These are phyloP conservation scores for Heloderma charlesbogerti DNA, from an alignment of 2,113 vertebrate genomes.

Conservation along the genomic window DNA sequence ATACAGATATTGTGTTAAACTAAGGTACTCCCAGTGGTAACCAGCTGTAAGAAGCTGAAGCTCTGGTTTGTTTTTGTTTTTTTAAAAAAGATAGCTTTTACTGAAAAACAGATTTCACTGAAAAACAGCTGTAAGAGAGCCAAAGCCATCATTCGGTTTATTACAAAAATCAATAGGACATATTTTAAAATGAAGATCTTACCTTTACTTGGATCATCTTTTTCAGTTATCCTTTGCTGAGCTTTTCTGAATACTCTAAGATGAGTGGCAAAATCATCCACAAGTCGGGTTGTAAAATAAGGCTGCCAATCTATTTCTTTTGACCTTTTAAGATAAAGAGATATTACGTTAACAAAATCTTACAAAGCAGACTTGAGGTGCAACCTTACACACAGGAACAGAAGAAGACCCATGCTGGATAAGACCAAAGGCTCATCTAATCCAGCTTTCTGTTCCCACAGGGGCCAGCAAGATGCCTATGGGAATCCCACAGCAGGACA, in stretches of 20 bases:
- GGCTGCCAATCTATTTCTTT: constrained; percentile 99
- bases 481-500: too few species aligned
- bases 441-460: too few species aligned
- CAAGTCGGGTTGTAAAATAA: constrained; percentile 97
- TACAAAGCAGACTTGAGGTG: neutral
- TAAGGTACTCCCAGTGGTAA: neutral
- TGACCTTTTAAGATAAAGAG: constrained; percentile 81
- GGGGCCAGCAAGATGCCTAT: too few species aligned
- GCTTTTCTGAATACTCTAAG: constrained; percentile 98
- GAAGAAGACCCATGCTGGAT: too few species aligned
- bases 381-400: neutral
- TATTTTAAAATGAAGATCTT: constrained; percentile 16
- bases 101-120: too few species aligned
- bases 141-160: constrained; percentile 23
- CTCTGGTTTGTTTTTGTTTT: too few species aligned
- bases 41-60: neutral
- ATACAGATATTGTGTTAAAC: neutral
- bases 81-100: too few species aligned
- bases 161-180: neutral
- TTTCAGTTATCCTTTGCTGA: constrained; percentile 91
- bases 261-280: constrained; percentile 98
- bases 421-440: too few species aligned
- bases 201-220: constrained; percentile 93
- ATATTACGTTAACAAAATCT: constrained; percentile 34
- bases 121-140: neutral